Evolutionary conservation across 2,888 invertebrate species (phyloP), one percentile per base, ranked within the genome.

Genomic region (Zelleria hepariella): DNA sequence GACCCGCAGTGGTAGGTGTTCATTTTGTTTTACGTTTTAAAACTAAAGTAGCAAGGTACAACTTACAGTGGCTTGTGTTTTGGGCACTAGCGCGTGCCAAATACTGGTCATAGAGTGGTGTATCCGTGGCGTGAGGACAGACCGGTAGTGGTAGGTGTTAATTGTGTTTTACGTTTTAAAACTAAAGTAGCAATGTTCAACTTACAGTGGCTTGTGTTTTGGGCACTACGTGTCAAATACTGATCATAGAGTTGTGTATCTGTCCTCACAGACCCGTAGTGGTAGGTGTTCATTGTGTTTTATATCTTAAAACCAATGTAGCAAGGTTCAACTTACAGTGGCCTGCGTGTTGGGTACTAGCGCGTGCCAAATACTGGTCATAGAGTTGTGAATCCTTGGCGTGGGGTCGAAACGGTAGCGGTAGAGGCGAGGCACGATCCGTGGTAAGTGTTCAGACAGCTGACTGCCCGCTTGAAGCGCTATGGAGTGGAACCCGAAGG

Each of bases 51-150:
- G n/a, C n/a, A n/a, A n/a, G n/a, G n/a, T n/a, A n/a, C n/a, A n/a
- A 79, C 90, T 88, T 73, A 96, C 95, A 57, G 94, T 94, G 77
- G 95, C 95, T 70, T 94, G 93, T 3, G 95, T 94, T 71, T 96
- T 96, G 18, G 92, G 91, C 8, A 98, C 97, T 57, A 98, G 91
- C 15, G 95, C 94, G 65, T 94, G 94, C 98, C 98, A 98, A 71
- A 98, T 98, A 70, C 95, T 94, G 58, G 94, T 92, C 97, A 98
- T 98, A 18, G 97, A 96, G 74, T 94, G 93, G 79, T 98, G 97
- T 66, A 98, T 95, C 73, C 94, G 94, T 32, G 96, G 95, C 62
- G 96, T 96, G 10, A 98, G 98, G 82, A 98, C 98, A 81, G 96
- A 98, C 74, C 97, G 95, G 82, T 95, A 95, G 57, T 95, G 91